Percentiles rank a stretch among this genome's conserved stretches.
phyloP scores from a whole-genome alignment of 2,888 invertebrate genomes.

The Ommatoiulus sabulosus region DNA sequence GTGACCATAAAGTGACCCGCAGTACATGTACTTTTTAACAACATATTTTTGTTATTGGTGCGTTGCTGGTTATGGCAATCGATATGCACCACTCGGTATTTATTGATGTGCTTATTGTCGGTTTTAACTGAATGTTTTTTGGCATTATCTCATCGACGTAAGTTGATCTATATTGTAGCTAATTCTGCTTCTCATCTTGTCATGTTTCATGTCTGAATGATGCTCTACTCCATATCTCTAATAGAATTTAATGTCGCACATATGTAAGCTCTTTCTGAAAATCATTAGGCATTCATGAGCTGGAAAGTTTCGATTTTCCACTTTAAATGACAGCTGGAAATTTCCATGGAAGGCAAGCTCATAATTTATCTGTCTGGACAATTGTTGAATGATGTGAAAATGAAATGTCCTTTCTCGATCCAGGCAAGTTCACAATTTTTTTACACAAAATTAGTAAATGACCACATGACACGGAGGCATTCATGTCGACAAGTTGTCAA shows the following conservation, averaged over 20 bases:
- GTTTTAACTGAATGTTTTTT: conserved; percentile 1
- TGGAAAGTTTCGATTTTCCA: conserved; percentile 3
- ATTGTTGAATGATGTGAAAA: conserved; percentile 9
- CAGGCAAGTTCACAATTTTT: not conserved
- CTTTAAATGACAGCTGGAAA: not conserved
- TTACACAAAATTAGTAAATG: not conserved
- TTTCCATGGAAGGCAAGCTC: not conserved
- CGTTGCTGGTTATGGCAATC: not conserved
- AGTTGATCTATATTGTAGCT: not conserved
- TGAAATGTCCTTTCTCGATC: not conserved
- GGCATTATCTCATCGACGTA: not conserved
- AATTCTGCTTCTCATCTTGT: not conserved
- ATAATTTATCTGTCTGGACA: not conserved
- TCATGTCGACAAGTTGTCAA: not conserved
- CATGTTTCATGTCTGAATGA: not conserved
- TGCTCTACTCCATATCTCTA: not conserved
- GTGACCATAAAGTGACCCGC: not conserved
- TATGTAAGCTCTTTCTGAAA: not conserved
- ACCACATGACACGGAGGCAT: not conserved
- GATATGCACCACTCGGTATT: not conserved
- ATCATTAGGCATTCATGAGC: conserved; percentile 8
- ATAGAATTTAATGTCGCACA: not conserved
- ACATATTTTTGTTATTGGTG: not conserved
- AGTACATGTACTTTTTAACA: not conserved
- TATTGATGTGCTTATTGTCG: not conserved